Evolutionary conservation across 2,797 vertebrate species (phyloP), one percentile per base, ranked within the genome.

Genomic region (Helostoma temminkii): DNA sequence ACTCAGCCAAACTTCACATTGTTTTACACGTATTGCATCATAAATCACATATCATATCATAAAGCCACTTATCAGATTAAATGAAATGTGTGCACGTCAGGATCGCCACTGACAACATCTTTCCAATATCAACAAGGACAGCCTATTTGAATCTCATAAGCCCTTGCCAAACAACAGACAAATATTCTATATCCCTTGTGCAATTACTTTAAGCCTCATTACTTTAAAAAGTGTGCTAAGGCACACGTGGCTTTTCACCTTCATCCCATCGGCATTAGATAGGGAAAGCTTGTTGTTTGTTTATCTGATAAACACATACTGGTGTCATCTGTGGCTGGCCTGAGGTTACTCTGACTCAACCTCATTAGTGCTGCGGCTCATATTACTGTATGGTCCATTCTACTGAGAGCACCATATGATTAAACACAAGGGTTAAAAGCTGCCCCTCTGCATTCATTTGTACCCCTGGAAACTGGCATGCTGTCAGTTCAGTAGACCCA

Each of bases 231-330:
- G 58, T 3, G 19, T 49, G 56, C 64, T 71, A 32, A 21, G 74
- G 45, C 66, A 24, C 57, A 71, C 37, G 36, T 42, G 47, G 70
- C 71, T 49, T 72, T 76, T 80, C 84, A 80, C 61, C 78, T 81
- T 19, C 36, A 21, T 52, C 57, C 50, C 64, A 55, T 6, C 43
- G 60, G 76, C 64, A 69, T 78, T 82, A 84, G 88, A 87, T 42
- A 73, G 46, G 49, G 54, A 64, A 49, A 45, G 66, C 59, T 74
- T 80, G 76, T 73, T 80, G 78, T 88, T 80, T 85, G 80, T 71
- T 73, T 71, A 65, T 87, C 66, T 76, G 80, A 88, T 86, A 86
- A 90, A 91, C 86, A 86, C 84, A 84, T 66, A 82, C 9, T 75
- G 81, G 80, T 87, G 80, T 91, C 88, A 88, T 89, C 85, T 80